Base-by-base conservation (phyloP, 2,888 invertebrate species). In the Zhengitettix transpicula region DNA sequence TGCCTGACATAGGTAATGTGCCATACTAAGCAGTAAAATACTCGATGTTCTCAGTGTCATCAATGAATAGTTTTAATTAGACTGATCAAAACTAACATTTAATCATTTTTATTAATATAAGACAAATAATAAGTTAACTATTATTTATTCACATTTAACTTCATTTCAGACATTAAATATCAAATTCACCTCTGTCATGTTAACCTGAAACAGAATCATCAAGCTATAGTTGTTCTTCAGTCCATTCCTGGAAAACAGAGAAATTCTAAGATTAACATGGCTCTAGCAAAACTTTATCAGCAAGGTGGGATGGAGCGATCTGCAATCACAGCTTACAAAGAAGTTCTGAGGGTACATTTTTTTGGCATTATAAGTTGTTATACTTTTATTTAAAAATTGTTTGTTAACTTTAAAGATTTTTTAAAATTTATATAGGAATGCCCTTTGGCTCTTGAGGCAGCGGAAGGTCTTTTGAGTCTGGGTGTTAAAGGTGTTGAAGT, bases 401-500 rank as follows among this genome's bases (percentile, higher is more conserved):
- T 15, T 16, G 58, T 58, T 40, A 10, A 14, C 3, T 10, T 8
- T 44, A 9, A 42, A 17, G 3, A 16, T 10, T 56, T 1, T 42
- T 44, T 9, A 56, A n/a, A 42, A 56, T 56, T 28, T 28, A 15
- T 16, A 15, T 41, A 78, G 72, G 84, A 84, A 67, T 84, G 83
- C 68, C 89, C 89, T 0, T 73, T 88, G 69, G 85, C 89, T 0
- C 67, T 90, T 60, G 86, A 86, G 67, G 86, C 88, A 9, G 83
- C 85, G 3, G 83, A 84, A 69, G 83, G 83, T 60, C 74, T 90
- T 28, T 72, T 90, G 57, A 79, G 81, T 62, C 71, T 90, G 55
- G 87, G 87, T 1, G 79, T 83, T 15, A 81, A 84, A 71, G 86
- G 85, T 15, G 78, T 80, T 52, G 89, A 90, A 73, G 85, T 90